Evolutionary conservation across 92 coral and sea anemone species (phyloP).

Genomic region (Pocillopora grandis): DNA sequence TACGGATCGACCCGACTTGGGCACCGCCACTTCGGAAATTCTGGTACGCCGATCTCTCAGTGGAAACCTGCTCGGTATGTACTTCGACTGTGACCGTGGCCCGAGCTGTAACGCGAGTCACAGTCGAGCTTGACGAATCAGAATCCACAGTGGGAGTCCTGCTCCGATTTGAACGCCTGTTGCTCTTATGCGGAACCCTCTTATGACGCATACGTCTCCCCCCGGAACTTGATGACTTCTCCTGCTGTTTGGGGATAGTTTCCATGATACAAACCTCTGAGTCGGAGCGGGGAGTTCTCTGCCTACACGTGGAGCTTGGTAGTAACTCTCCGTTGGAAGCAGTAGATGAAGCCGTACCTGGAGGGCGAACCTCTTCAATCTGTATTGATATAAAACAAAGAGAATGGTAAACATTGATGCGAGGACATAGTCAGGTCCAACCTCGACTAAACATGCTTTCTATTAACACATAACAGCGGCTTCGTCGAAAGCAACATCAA

Average conservation of each 20-base stretch:
- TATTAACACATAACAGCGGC: too few relatives aligned
- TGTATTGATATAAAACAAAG: not conserved
- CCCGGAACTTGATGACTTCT: slow-evolving; percentile 33
- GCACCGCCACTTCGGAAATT: slow-evolving; percentile 40
- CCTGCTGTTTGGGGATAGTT: slow-evolving; percentile 47
- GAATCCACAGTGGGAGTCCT: slow-evolving; percentile 73
- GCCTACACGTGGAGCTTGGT: slow-evolving; percentile 74
- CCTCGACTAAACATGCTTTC: too few relatives aligned
- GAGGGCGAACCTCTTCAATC: slow-evolving; percentile 69
- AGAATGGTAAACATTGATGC: too few relatives aligned
- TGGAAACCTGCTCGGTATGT: slow-evolving; percentile 68
- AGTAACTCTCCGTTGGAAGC: slow-evolving; percentile 80
- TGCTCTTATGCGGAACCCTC: slow-evolving; percentile 43
- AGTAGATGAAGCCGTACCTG: slow-evolving; percentile 75
- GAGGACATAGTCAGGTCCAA: too few relatives aligned
- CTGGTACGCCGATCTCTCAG: slow-evolving; percentile 46
- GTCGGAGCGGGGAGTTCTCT: slow-evolving; percentile 76
- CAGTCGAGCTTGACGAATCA: slow-evolving; percentile 86
- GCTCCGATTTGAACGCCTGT: slow-evolving; percentile 37
- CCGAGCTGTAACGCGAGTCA: slow-evolving; percentile 83
- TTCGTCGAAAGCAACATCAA: too few relatives aligned
- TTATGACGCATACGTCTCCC: slow-evolving; percentile 43
- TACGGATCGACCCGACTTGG: slow-evolving; percentile 32
- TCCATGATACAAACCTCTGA: slow-evolving; percentile 76
- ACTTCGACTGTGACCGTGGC: slow-evolving; percentile 88